Conservation (phyloP, 2,113 vertebrate genomes). For the Indicator maculatus region DNA sequence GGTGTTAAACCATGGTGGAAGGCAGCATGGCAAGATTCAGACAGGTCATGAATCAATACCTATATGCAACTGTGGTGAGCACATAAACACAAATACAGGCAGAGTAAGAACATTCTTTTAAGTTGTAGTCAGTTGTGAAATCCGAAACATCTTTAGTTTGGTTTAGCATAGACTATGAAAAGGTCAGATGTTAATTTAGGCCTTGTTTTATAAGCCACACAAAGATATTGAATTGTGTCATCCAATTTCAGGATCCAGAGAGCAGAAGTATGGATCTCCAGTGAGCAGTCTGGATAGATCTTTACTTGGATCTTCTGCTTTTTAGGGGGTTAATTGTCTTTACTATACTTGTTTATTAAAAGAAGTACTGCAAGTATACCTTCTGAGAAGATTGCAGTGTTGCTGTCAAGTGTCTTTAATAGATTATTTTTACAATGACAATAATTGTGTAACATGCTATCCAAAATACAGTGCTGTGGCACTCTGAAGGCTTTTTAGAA, state of each 20-base stretch:
- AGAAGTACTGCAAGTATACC: not conserved
- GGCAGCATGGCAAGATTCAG: not conserved
- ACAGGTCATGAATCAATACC: not conserved
- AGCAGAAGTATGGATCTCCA: not conserved
- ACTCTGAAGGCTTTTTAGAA: slow-evolving; percentile 2
- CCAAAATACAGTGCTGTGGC: not conserved
- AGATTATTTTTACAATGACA: not conserved
- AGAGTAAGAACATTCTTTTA: not conserved
- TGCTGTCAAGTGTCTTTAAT: not conserved
- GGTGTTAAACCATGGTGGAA: accelerated
- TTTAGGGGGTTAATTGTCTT: not conserved
- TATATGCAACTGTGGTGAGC: not conserved
- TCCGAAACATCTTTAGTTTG: not conserved
- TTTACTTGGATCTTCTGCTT: not conserved
- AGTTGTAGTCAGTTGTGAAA: not conserved
- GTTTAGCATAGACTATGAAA: not conserved
- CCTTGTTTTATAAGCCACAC: not conserved
- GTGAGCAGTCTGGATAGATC: not conserved
- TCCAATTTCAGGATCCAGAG: not conserved
- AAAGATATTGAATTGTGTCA: not conserved
- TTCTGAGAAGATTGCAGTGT: not conserved
- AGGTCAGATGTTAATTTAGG: not conserved
- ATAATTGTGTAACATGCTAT: not conserved
- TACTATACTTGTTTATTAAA: not conserved
- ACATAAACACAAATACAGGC: accelerated